Base-by-base conservation (phyloP, 1,140 invertebrate species). In the Orussus abietinus region DNA sequence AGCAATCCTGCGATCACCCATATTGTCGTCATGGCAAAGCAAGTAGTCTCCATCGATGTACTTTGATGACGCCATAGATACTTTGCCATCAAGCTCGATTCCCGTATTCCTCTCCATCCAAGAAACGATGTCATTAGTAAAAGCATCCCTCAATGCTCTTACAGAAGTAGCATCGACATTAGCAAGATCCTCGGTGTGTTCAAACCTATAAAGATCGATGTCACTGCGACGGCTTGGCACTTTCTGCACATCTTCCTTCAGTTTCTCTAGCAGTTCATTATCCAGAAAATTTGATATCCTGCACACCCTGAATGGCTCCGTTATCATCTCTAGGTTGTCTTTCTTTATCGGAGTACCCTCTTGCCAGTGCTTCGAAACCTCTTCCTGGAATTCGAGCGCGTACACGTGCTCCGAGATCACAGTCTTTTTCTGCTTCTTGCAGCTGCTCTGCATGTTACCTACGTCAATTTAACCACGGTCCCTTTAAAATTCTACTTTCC, bases 181-280 rank as follows among this genome's bases (percentile, higher is more conserved):
- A 5, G 72, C 75, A 13, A 87, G 62, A 55, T 86, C 84, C 7
- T 69, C 69, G 3, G 81, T 83, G 59, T 84, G 82, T 43, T 83
- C 80, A 59, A 85, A 85, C 60, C 85, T 81, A 56, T 84, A 86
- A 1, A 87, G 59, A 49, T 87, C 84, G 73, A 83, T 80, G 3
- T 5, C 31, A 42, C 77, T 80, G 42, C 81, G 77, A 19, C 75
- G 67, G 17, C 75, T 77, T 77, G 80, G 83, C 19, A 80, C 73
- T n/a, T 83, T 51, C n/a, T 79, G 72, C 5, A 69, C 30, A 35
- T 66, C 64, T 15, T 13, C 48, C 45, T 80, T 80, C 59, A 83
- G 76, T 48, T 82, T 76, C 15, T 80, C 71, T 35, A 81, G 69
- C 19, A 81, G 73, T 10, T 70, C 59, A 0, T 68, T 74, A 2